Base-by-base conservation (phyloP, 2,888 invertebrate species). In the Ophion ventricosus region DNA sequence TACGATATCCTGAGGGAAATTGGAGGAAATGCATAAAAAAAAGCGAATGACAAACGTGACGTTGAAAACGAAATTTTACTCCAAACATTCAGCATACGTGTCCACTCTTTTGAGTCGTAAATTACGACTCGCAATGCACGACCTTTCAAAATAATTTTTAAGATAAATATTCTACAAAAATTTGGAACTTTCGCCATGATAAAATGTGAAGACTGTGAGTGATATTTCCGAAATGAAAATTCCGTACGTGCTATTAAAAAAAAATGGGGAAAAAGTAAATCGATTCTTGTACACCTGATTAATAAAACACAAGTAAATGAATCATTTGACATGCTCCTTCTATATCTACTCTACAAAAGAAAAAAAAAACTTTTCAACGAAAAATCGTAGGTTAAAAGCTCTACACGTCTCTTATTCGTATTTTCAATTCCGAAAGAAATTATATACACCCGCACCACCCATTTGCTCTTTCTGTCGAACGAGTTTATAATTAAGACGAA, bases 1-100 rank as follows among this genome's bases (percentile, higher is more conserved):
- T 54, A 64, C 57, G 25, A 8, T 67, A 49, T 23, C 61, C 63
- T 40, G 64, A 59, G 14, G 80, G 54, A 40, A 8, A 43, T 14
- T 7, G 40, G 54, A 78, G 14, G 35, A 69, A 59, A 59, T 25
- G 59, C 14, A 14, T 14, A 1, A 14, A 25, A 2, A 59, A 59
- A 25, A 11, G 14, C 25, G 25, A 59, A 59, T 1, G 26, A 59
- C 20, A 11, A 59, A 59, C 25, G 25, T 59, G 10, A 23, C 59
- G 59, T 2, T 25, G 26, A 59, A 26, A 59, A 59, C 11, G 59
- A 25, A 11, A 59, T 10, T 25, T 59, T 25, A 25, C 59, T 11
- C 1, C 2, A 59, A 59, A 23, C 25, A 59, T 26, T 59, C 11
- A 25, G 10, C 3, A 43, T 43, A 43, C 35, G 35, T 35, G 14